These are phyloP conservation scores for Mantis religiosa DNA, from an alignment of 2,888 invertebrate species.

Conservation along the genomic window DNA sequence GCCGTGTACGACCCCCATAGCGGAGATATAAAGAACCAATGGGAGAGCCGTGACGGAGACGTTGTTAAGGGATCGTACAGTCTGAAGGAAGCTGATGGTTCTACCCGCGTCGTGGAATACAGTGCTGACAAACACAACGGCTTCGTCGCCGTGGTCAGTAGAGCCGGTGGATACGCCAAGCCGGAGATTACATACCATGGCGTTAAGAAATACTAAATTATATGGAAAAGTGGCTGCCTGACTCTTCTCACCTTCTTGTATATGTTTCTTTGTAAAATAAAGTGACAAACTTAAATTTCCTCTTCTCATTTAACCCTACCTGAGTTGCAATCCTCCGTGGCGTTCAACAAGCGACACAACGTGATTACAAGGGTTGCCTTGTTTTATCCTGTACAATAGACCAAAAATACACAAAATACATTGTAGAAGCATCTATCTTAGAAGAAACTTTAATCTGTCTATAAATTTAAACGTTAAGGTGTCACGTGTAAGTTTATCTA, in stretches of 20 bases:
- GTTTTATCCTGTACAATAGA: too few species aligned
- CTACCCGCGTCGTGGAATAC: slow-evolving; percentile 35
- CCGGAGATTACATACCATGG: slow-evolving; percentile 11
- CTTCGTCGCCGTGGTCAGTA: slow-evolving; percentile 37
- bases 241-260: too few species aligned
- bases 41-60: slow-evolving; percentile 23
- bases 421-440: too few species aligned
- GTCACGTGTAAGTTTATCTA: too few species aligned
- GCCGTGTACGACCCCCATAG: slow-evolving; percentile 19
- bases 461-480: too few species aligned
- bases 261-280: background rate
- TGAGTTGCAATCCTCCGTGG: too few species aligned
- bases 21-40: slow-evolving; percentile 23
- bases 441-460: too few species aligned
- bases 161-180: slow-evolving; percentile 27
- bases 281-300: background rate
- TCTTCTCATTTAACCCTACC: background rate
- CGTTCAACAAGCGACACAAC: too few species aligned
- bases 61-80: slow-evolving; percentile 20
- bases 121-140: slow-evolving; percentile 36
- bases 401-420: too few species aligned
- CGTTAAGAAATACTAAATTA: background rate
- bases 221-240: background rate
- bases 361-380: too few species aligned
- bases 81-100: slow-evolving; percentile 22